Percentiles rank a stretch among this genome's conserved stretches.
Evolutionary conservation across 2,113 vertebrate genomes (phyloP).

Genomic region (Neodontobutis hainanensis): DNA sequence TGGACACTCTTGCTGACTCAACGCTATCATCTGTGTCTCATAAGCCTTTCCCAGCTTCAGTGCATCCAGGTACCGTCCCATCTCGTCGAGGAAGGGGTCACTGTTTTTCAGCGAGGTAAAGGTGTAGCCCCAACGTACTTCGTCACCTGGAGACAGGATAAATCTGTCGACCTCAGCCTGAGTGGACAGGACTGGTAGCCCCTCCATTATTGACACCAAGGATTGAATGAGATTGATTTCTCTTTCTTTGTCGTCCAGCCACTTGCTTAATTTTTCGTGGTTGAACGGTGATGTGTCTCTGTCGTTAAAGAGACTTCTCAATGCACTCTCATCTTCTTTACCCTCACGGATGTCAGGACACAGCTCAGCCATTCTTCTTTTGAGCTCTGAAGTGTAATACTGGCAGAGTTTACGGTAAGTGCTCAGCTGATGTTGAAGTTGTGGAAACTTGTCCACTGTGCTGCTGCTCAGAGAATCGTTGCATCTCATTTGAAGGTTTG

Average conservation of each 20-base stretch:
- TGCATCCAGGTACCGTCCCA: not conserved
- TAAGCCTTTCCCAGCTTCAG: not conserved
- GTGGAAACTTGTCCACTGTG: too few species aligned
- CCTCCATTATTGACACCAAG: not conserved
- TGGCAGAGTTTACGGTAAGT: slow-evolving; percentile 14
- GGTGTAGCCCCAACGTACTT: not conserved
- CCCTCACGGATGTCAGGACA: slow-evolving; percentile 19
- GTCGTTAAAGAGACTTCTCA: slow-evolving; percentile 4
- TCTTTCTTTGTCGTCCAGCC: slow-evolving; percentile 9
- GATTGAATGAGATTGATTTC: slow-evolving; percentile 40
- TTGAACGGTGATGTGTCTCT: slow-evolving; percentile 2
- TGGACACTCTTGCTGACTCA: too few species aligned
- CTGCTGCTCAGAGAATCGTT: slow-evolving; percentile 11
- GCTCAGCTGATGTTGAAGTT: slow-evolving; percentile 5
- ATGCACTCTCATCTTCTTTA: not conserved
- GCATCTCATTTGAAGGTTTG: not conserved
- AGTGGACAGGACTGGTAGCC: not conserved
- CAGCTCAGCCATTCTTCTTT: not conserved
- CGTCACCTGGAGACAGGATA: not conserved
- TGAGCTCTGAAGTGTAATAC: not conserved
- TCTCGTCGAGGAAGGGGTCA: not conserved
- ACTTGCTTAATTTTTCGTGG: not conserved
- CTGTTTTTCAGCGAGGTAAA: not conserved
- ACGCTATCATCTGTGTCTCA: not conserved
- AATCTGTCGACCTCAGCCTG: not conserved